Percentiles rank a stretch among this genome's conserved stretches.
phyloP scores from a whole-genome alignment of 2,113 vertebrate species.

The Ictidomys tridecemlineatus region DNA sequence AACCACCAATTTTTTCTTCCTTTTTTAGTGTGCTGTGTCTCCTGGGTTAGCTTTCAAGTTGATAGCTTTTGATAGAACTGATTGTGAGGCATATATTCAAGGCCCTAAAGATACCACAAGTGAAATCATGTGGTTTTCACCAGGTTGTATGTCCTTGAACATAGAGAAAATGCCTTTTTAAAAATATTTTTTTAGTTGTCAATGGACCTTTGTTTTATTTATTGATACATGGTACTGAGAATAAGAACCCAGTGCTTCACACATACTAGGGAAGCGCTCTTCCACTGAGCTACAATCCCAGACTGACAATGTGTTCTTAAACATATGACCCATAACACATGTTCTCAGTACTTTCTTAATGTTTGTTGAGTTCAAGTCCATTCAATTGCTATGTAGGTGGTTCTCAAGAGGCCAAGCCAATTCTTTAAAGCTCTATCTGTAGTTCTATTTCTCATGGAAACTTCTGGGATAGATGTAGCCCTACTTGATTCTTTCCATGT shows the following conservation, averaged over 20 bases:
- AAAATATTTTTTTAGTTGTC: too few relatives aligned
- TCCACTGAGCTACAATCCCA: too few relatives aligned
- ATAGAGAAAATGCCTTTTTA: background rate
- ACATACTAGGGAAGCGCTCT: too few relatives aligned
- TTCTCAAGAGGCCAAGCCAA: background rate
- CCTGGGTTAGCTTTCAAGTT: background rate
- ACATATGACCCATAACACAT: background rate
- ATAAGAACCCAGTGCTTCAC: too few relatives aligned
- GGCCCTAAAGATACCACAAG: background rate
- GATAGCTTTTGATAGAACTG: background rate
- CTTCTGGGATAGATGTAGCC: background rate
- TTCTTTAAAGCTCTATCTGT: background rate
- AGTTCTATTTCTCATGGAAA: slow-evolving; percentile 21
- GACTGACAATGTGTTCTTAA: background rate
- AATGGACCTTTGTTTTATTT: too few relatives aligned
- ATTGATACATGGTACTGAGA: too few relatives aligned
- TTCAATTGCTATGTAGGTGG: background rate
- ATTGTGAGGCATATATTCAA: background rate
- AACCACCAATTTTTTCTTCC: background rate
- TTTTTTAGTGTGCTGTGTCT: background rate
- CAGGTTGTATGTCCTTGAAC: background rate
- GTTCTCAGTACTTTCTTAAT: background rate
- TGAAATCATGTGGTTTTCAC: background rate
- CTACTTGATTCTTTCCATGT: background rate
- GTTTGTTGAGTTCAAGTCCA: background rate